Base-by-base conservation (phyloP, 1,140 invertebrate species). In the Paramacrobiotus metropolitanus region DNA sequence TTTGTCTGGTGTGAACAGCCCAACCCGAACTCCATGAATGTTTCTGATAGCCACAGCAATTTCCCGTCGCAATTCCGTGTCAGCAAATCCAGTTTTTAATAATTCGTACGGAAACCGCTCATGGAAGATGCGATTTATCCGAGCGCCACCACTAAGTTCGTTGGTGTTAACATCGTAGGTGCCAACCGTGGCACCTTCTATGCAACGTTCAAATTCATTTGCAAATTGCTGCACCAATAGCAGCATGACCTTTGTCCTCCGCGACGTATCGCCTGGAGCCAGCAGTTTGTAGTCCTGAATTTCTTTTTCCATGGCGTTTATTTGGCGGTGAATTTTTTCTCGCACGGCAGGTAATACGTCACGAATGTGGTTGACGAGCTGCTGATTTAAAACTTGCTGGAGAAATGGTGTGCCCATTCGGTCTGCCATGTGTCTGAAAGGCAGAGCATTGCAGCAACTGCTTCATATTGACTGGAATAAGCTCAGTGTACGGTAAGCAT, bases 401-500 rank as follows among this genome's bases (percentile, higher is more conserved):
- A 40, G 34, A n/a, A 9, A 40, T n/a, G 34, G 34, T 40, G 34
- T 40, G n/a, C 34, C 34, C 34, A 40, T 40, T n/a, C 34, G 34
- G 34, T 40, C n/a, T 40, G 34, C 34, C 34, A 40, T 40, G n/a
- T 40, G 34, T n/a, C 34, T 40, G 34, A 34, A 61, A 61, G 18
- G 21, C 9, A 40, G n/a, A n/a, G n/a, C n/a, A n/a, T n/a, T n/a
- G n/a, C n/a, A n/a, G n/a, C n/a, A n/a, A n/a, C n/a, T n/a, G n/a
- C n/a, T n/a, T n/a, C n/a, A n/a, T n/a, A n/a, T n/a, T n/a, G n/a
- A n/a, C n/a, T n/a, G n/a, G n/a, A n/a, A n/a, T n/a, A n/a, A n/a
- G n/a, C n/a, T n/a, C n/a, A n/a, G n/a, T n/a, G n/a, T n/a, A n/a
- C n/a, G n/a, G n/a, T n/a, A n/a, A n/a, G n/a, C n/a, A n/a, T n/a